phyloP scores from a whole-genome alignment of 2,797 vertebrate genomes.

The Alfaro cultratus region DNA sequence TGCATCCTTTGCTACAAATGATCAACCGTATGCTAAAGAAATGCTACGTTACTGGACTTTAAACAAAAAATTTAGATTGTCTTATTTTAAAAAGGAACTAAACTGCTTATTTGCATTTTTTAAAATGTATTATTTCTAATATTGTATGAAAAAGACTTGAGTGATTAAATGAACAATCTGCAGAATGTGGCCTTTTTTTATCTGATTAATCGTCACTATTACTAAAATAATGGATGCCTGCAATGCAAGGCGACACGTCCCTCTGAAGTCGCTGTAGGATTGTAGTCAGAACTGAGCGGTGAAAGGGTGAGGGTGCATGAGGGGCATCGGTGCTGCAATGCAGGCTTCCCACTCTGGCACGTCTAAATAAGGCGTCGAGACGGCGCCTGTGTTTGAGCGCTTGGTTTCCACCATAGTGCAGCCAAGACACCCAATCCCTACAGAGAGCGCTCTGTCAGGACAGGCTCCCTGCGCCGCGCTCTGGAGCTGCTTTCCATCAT shows the following conservation, averaged over 20 bases:
- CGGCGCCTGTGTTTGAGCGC: conserved; percentile 47
- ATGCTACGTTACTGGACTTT: no score
- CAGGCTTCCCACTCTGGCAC: conserved; percentile 65
- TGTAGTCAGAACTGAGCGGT: conserved; percentile 52
- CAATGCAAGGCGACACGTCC: neutral
- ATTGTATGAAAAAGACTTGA: no score
- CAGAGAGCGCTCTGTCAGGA: conserved; percentile 19
- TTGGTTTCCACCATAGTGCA: conserved; percentile 47
- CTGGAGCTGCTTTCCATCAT: conserved; percentile 24
- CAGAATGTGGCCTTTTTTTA: no score
- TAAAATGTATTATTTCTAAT: no score
- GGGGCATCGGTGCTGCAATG: conserved; percentile 67
- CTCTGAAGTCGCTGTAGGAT: conserved; percentile 7
- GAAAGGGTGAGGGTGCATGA: conserved; percentile 61
- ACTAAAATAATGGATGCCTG: neutral
- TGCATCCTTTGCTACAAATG: no score
- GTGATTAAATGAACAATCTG: no score
- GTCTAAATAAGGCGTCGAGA: conserved; percentile 73
- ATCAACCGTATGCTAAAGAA: no score
- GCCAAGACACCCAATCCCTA: conserved; percentile 69
- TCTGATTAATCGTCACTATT: no score
- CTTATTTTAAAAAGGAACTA: no score
- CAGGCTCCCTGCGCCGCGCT: conserved; percentile 40
- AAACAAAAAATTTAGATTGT: no score
- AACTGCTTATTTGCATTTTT: no score